Percentiles rank a stretch among this genome's conserved stretches.
Evolutionary conservation across 1,140 invertebrate genomes (phyloP).

Genomic region (Panonychus citri): DNA sequence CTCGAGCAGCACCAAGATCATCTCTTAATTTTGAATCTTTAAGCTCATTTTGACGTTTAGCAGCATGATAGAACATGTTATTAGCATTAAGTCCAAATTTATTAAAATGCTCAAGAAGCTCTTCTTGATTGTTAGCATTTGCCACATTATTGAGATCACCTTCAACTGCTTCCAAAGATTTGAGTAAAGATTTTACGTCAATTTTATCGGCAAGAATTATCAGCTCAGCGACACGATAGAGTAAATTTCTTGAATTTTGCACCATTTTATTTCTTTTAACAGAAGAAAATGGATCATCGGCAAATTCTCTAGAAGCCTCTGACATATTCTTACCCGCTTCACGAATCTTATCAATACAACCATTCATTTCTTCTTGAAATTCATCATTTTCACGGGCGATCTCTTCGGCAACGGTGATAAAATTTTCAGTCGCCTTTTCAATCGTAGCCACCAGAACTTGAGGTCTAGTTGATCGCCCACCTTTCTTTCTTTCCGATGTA

Average conservation of each 20-base stretch:
- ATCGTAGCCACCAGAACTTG: constrained; percentile 89
- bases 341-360: constrained; percentile 72
- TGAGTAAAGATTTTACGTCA: constrained; percentile 75
- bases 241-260: constrained; percentile 61
- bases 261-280: constrained; percentile 84
- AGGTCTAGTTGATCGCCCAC: constrained; percentile 82
- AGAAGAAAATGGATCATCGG: constrained; percentile 84
- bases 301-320: constrained; percentile 71
- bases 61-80: constrained; percentile 75
- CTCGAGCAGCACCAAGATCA: constrained; percentile 88
- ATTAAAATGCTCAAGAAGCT: constrained; percentile 69
- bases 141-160: constrained; percentile 64
- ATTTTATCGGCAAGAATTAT: constrained; percentile 95
- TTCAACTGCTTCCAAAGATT: constrained; percentile 72
- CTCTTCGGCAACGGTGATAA: constrained; percentile 78
- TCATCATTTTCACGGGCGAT: constrained; percentile 93
- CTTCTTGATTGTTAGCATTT: constrained; percentile 67
- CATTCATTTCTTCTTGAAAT: constrained; percentile 85
- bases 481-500: constrained; percentile 91
- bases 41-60: constrained; percentile 66
- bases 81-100: constrained; percentile 61
- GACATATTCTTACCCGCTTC: constrained; percentile 83
- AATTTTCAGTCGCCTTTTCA: constrained; percentile 86
- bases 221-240: constrained; percentile 77
- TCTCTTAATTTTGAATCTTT: constrained; percentile 81